phyloP scores from a whole-genome alignment of 2,888 invertebrate species.

The Chromoteleia sp. region DNA sequence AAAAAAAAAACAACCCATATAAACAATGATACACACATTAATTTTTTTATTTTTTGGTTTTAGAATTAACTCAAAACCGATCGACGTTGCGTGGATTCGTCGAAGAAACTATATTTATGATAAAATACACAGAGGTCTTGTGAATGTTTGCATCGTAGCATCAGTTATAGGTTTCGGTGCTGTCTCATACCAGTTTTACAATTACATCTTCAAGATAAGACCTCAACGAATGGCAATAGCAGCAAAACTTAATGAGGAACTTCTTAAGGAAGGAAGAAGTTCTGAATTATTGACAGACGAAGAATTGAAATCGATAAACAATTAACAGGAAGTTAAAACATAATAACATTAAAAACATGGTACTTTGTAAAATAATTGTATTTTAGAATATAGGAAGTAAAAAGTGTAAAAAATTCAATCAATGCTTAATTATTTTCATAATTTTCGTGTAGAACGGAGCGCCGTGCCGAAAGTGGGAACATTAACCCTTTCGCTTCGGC shows the following conservation, averaged over 20 bases:
- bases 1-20: too few relatives aligned
- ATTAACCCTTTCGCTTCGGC: too few relatives aligned
- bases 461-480: too few relatives aligned
- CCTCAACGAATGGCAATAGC: neutral
- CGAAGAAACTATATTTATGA: constrained; percentile 10
- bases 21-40: too few relatives aligned
- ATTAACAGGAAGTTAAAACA: too few relatives aligned
- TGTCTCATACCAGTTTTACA: constrained; percentile 1
- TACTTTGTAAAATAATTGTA: too few relatives aligned
- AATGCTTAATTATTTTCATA: too few relatives aligned
- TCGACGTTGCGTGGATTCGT: neutral
- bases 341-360: too few relatives aligned
- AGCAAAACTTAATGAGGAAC: constrained; percentile 33
- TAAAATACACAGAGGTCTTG: neutral
- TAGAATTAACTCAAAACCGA: neutral
- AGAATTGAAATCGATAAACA: constrained; percentile 2
- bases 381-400: too few relatives aligned
- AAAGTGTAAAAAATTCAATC: too few relatives aligned
- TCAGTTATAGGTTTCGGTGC: neutral
- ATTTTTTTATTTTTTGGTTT: constrained; percentile 4
- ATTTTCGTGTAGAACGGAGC: too few relatives aligned
- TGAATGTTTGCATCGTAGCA: neutral
- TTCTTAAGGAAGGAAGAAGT: constrained; percentile 65
- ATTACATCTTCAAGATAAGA: constrained; percentile 7
- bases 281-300: neutral